These are phyloP conservation scores for Apantesis nais DNA, from an alignment of 2,888 invertebrate genomes.

Conservation along the genomic window DNA sequence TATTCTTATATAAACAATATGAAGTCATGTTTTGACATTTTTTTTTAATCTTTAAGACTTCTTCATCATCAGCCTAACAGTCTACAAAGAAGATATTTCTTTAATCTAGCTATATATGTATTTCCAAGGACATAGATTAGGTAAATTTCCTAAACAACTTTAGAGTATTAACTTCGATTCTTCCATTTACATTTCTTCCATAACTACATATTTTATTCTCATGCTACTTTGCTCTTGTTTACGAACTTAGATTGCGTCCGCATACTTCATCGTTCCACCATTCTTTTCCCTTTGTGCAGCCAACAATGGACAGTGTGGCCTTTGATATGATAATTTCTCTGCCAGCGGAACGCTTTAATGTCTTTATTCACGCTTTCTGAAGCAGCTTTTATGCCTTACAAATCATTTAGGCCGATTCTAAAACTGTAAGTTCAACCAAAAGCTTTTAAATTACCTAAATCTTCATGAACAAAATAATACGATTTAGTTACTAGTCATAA, in stretches of 20 bases:
- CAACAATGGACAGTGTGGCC: constrained; percentile 1
- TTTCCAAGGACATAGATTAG: too few relatives aligned
- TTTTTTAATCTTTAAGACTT: too few relatives aligned
- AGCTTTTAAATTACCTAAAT: neutral
- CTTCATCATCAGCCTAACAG: too few relatives aligned
- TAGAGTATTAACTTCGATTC: too few relatives aligned
- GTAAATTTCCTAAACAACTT: too few relatives aligned
- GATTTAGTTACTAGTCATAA: neutral
- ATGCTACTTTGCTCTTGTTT: neutral
- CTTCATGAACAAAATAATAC: neutral
- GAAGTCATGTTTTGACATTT: too few relatives aligned
- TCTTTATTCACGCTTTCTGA: constrained; percentile 2
- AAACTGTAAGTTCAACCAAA: neutral
- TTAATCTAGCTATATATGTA: too few relatives aligned
- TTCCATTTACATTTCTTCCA: too few relatives aligned
- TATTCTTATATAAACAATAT: too few relatives aligned
- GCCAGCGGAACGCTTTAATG: constrained; percentile 1
- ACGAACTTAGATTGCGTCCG: neutral
- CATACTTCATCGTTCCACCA: neutral
- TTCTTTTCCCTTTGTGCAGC: constrained; percentile 2
- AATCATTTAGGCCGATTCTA: neutral
- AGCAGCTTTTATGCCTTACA: neutral
- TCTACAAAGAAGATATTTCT: too few relatives aligned
- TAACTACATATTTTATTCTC: neutral
- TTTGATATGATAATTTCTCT: constrained; percentile 2